Base-by-base conservation (phyloP, 2,888 invertebrate species). In the Camponotus fellah region DNA sequence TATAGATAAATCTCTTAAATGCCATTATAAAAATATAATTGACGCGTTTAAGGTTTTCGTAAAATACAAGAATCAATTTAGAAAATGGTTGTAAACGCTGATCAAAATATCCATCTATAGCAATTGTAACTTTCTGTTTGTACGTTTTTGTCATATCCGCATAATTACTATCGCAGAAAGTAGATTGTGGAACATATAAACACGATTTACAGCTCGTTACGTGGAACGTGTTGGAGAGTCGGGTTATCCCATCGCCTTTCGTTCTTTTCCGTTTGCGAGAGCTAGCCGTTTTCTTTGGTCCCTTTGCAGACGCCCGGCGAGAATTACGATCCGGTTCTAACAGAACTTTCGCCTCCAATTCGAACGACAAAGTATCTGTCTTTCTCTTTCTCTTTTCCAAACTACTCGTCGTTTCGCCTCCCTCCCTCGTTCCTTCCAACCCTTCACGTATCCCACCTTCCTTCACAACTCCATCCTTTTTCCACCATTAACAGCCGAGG, bases 281-380 rank as follows among this genome's bases (percentile, higher is more conserved):
- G 82, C 65, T 84, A 68, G 84, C 86, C 86, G 90, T 86, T 89
- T 86, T 89, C 86, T 87, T 87, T 80, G 81, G 56, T 84, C 82
- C 75, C 82, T 89, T 90, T 76, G 87, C 86, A 84, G 87, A 86
- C 85, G 88, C 85, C 86, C 85, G 84, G 84, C 79, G 85, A 90
- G 86, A 91, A 91, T 91, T 90, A 90, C 89, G 91, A 91, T 86
- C 85, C 84, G 85, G 86, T 88, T 87, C 84, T 72, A 80, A 69
- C 53, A 56, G 65, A 90, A 88, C 87, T 89, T 88, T 88, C 86
- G 82, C 86, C 85, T 90, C 86, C 88, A 86, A 87, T 89, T 87
- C 88, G 84, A 89, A 87, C 87, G 90, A 86, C 88, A 88, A 91
- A 90, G 89, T 91, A 91, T 87, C 82, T 81, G 71, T 71, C 80